A percentile compares a stretch with the other conserved stretches of the same genome.
Evolutionary conservation across 2,888 invertebrate genomes (phyloP).

Genomic region (Allolobophora icterica): DNA sequence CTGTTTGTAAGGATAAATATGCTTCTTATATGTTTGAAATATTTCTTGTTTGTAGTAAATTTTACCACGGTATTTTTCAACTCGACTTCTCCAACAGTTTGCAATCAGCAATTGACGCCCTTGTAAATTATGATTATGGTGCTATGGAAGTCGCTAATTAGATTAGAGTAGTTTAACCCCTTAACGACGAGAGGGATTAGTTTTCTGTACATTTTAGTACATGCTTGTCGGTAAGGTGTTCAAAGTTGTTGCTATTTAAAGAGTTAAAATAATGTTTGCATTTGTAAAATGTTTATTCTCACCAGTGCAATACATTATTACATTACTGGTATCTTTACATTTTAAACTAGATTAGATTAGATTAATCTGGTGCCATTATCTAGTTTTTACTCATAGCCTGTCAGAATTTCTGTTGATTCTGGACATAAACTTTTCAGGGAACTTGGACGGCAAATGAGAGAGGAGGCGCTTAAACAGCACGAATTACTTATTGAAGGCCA

Average conservation of each 20-base stretch:
- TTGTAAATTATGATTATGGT: too few species aligned
- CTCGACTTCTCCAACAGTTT: too few species aligned
- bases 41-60: background rate
- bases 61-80: background rate
- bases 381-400: background rate
- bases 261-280: too few species aligned
- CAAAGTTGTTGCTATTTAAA: too few species aligned
- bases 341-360: background rate
- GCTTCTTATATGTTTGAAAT: background rate
- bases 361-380: background rate
- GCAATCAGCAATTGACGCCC: too few species aligned
- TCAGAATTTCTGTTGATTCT: background rate
- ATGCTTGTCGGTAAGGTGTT: too few species aligned
- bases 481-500: conserved; percentile 80
- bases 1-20: conserved; percentile 59
- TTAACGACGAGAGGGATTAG: too few species aligned
- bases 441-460: conserved; percentile 68
- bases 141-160: background rate
- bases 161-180: background rate
- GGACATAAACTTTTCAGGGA: conserved; percentile 66
- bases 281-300: too few species aligned
- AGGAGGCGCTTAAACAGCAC: conserved; percentile 74
- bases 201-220: too few species aligned
- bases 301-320: too few species aligned
- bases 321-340: too few species aligned